Evolutionary conservation across 2,888 invertebrate species (phyloP), one percentile per base, ranked within the genome.

Genomic region (Caenorhabditis sulstoni): DNA sequence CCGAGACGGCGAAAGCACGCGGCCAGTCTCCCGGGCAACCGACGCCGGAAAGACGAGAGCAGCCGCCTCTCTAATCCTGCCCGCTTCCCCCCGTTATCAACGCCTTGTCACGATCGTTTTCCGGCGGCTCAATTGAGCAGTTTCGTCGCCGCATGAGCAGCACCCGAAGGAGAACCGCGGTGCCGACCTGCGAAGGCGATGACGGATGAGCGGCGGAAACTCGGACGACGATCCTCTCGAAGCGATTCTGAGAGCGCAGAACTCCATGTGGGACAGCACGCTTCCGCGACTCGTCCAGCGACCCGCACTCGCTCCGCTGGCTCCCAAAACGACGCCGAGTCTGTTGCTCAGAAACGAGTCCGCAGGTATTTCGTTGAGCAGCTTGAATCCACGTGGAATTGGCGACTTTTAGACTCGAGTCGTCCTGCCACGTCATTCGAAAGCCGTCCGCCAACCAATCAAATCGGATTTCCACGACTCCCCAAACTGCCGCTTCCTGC

Each of bases 161-260:
- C 29, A 45, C 16, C 29, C 18, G 39, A 67, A 67, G 50, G 50
- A 14, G 16, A 55, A 29, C 35, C 35, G 53, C n/a, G 14, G 52
- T 45, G 35, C 47, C 67, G 49, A 67, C 35, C 58, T 67, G 58
- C 55, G 52, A 41, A 20, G 68, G 57, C 23, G 52, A 75, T 75
- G 74, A 65, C 66, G 74, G 61, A 75, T 75, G 74, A 75, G 65
- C 50, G 49, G 14, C n/a, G 55, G 55, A 55, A 37, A 18, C 50
- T 59, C 57, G 39, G 37, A 52, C 44, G 62, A 59, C 37, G 59
- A 66, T 47, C 44, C 49, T 23, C 39, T 66, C 52, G 66, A 59
- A 22, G 74, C 59, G 14, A 75, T 75, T 61, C 55, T 75, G 29
- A 61, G 61, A n/a, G 74, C 74, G 18, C 74, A 75, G 49, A 66